Evolutionary conservation across 1,140 invertebrate species (phyloP), one percentile per base, ranked within the genome.

Genomic region (Drosophila pachea): DNA sequence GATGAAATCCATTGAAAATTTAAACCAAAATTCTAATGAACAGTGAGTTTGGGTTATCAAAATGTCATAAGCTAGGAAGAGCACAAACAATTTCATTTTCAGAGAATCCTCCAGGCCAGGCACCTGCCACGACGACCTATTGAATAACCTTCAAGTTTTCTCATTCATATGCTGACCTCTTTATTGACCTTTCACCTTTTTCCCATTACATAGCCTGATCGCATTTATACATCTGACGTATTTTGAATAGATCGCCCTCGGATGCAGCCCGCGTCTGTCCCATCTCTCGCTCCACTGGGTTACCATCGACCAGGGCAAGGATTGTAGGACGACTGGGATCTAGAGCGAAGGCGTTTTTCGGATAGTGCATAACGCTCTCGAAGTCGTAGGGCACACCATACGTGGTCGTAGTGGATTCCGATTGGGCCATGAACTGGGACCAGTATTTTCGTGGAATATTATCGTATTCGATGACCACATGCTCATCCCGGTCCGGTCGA

Each of bases 351-450:
- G 91, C 90, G n/a, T 86, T 87, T 33, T 88, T 77, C 2, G 90
- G 82, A 64, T 91, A 91, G 61, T 91, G 91, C 90, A 91, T 91
- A 4, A 91, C 83, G 49, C 90, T 91, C 2, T 86, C 81, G 32
- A 90, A 91, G 50, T 91, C 90, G 38, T 91, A 91, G 0, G 89
- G 86, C 5, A 90, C 68, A 50, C 86, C 60, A 54, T 86, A 87
- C 2, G 76, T 78, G 0, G 67, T 89, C 0, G 86, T 78, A 0
- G 67, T 82, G 0, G 78, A 72, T 2, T 73, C 47, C 22, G 76
- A 61, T 55, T 81, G 69, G n/a, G 74, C 69, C 50, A 76, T 68
- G 11, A 90, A 90, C 42, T 90, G 90, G 0, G 67, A 73, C 74
- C 73, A 78, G 47, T 76, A 78, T 16, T 81, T 89, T 36, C 78